Base-by-base conservation (phyloP, 2,797 vertebrate genomes). In the Meda fulgida region DNA sequence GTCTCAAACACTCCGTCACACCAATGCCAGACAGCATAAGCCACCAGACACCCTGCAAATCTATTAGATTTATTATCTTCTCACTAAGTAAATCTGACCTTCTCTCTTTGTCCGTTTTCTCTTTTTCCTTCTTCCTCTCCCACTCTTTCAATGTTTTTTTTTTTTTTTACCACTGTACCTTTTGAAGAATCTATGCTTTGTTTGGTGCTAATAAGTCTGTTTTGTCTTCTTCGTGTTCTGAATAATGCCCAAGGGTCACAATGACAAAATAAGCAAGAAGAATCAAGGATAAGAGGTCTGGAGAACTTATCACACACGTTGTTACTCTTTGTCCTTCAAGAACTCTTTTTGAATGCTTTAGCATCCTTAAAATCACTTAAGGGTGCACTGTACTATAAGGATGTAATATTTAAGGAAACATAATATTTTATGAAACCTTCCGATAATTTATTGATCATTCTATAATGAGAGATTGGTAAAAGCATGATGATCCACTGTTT, bases 61-160 rank as follows among this genome's bases (percentile, higher is more conserved):
- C 55, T 70, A 70, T 87, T 87, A 76, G 71, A 80, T 87, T 71
- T 84, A 81, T 84, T 87, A 87, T 69, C 66, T 80, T 79, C 40
- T 71, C 71, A 70, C 58, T 51, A 70, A 75, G 21, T 77, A 84
- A 77, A 84, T 43, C 40, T 80, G 71, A 76, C 78, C 55, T 75
- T 81, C 48, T 81, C 51, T 23, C 53, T 71, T 84, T 78, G 72
- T 78, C 82, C 38, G 1, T 38, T 63, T 78, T 71, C 67, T 84
- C 19, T 48, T 16, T 43, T 36, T 36, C 21, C 26, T 63, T 63
- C 66, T 46, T 78, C 48, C 34, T 81, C 40, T 66, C 16, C 55
- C 43, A 7, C 60, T 51, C n/a, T 77, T 78, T 78, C 38, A 58
- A 21, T 71, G 73, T 46, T 60, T 31, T 31, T 31, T 31, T 31